phyloP scores from a whole-genome alignment of 1,140 invertebrate species.

The Melitaea cinxia region DNA sequence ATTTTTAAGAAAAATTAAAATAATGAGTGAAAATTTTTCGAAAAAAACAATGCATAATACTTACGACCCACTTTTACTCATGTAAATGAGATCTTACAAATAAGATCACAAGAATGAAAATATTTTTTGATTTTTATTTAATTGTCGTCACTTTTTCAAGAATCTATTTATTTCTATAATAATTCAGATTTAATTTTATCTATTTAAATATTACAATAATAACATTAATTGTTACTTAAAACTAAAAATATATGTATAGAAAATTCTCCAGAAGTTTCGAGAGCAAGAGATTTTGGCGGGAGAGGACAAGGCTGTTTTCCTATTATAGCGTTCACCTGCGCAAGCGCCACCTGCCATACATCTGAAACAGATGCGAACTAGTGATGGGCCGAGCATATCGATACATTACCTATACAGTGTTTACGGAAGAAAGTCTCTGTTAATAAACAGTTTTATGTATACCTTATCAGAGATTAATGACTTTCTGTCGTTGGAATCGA shows the following conservation, averaged over 20 bases:
- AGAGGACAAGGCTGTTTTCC: slow-evolving; percentile 53
- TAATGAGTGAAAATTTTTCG: too few species aligned
- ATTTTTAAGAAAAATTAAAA: too few species aligned
- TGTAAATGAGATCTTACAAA: too few species aligned
- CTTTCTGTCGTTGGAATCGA: not conserved
- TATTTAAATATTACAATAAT: too few species aligned
- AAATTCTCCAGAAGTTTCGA: slow-evolving; percentile 28
- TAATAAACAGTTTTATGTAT: not conserved
- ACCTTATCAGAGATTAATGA: slow-evolving; percentile 11
- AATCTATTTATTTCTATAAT: too few species aligned
- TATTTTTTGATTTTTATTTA: too few species aligned
- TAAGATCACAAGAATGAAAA: too few species aligned
- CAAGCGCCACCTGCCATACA: slow-evolving; percentile 65
- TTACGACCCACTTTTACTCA: too few species aligned
- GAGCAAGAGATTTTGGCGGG: slow-evolving; percentile 62
- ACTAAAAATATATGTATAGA: not conserved
- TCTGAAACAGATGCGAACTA: slow-evolving; percentile 73
- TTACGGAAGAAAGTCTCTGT: slow-evolving; percentile 15
- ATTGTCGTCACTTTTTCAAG: too few species aligned
- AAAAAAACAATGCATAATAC: too few species aligned
- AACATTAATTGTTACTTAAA: not conserved
- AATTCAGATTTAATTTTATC: too few species aligned
- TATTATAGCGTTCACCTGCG: slow-evolving; percentile 72
- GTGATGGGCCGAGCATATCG: slow-evolving; percentile 49
- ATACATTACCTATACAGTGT: slow-evolving; percentile 38